Percentiles rank a stretch among this genome's conserved stretches.
These are phyloP conservation scores for Encarsia formosa DNA, from an alignment of 2,888 invertebrate genomes.

Conservation along the genomic window DNA sequence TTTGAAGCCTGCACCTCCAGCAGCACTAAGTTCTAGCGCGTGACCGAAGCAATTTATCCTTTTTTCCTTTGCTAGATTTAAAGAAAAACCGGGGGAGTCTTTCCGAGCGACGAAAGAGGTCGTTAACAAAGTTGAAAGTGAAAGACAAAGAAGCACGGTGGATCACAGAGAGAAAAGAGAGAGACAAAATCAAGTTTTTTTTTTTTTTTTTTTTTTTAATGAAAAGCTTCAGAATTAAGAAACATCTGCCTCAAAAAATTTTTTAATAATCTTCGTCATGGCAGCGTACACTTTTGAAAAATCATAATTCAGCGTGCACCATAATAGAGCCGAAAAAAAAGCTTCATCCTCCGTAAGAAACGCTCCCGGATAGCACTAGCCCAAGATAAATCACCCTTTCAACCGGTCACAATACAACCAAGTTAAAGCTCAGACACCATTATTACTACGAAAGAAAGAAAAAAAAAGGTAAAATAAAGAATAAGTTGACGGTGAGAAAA, in stretches of 20 bases:
- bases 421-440: no score
- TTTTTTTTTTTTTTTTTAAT: background rate
- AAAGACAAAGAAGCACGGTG: slow-evolving; percentile 3
- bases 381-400: no score
- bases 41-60: slow-evolving; percentile 3
- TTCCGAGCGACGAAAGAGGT: background rate
- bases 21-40: background rate
- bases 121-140: slow-evolving; percentile 1
- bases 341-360: no score
- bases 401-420: no score
- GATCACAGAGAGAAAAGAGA: background rate
- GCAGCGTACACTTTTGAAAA: background rate
- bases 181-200: no score
- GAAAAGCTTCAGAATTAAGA: background rate
- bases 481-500: background rate
- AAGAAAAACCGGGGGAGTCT: background rate
- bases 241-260: background rate
- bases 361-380: no score
- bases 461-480: no score
- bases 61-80: background rate
- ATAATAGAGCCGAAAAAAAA: background rate
- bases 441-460: no score
- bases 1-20: no score
- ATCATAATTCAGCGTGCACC: background rate
- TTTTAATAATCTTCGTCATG: background rate